These are phyloP conservation scores for Blennius ocellaris DNA, from an alignment of 2,113 vertebrate species.

Conservation along the genomic window DNA sequence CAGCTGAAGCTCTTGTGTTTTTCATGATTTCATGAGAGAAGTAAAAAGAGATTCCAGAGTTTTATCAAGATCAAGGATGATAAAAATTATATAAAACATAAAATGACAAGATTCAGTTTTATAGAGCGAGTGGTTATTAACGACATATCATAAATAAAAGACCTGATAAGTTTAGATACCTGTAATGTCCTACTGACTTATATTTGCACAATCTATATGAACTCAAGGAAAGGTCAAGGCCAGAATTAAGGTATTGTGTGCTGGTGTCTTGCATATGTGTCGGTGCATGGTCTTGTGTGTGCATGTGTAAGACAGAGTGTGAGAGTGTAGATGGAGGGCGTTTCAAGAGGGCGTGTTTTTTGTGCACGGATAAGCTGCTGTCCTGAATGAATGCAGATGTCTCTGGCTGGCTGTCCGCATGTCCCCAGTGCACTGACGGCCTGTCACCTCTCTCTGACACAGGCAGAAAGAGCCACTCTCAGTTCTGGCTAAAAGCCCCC, in stretches of 20 bases:
- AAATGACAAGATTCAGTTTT: not conserved
- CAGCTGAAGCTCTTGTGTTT: conserved; percentile 13
- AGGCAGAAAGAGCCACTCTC: conserved; percentile 77
- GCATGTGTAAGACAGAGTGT: conserved; percentile 55
- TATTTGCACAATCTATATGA: conserved; percentile 18
- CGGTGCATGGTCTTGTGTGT: conserved; percentile 21
- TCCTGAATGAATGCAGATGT: conserved; percentile 98
- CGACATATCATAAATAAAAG: not conserved
- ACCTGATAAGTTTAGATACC: not conserved
- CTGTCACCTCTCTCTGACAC: conserved; percentile 78
- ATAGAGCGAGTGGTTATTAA: not conserved
- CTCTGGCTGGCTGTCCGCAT: conserved; percentile 86
- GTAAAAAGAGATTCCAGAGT: not conserved
- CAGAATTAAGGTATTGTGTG: conserved; percentile 18
- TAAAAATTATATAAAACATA: not conserved
- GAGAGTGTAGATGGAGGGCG: conserved; percentile 72
- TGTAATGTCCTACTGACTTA: not conserved
- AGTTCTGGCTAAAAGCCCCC: conserved; percentile 68
- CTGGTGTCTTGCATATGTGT: conserved; percentile 34
- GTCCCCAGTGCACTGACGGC: conserved; percentile 76
- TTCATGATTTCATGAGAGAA: conserved; percentile 1
- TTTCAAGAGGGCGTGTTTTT: conserved; percentile 88
- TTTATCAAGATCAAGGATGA: not conserved
- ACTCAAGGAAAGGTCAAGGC: conserved; percentile 16
- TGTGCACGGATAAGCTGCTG: conserved; percentile 90